Percentiles rank a stretch among this genome's conserved stretches.
Conservation (phyloP, 2,797 vertebrate species). For the Anabas testudineus region DNA sequence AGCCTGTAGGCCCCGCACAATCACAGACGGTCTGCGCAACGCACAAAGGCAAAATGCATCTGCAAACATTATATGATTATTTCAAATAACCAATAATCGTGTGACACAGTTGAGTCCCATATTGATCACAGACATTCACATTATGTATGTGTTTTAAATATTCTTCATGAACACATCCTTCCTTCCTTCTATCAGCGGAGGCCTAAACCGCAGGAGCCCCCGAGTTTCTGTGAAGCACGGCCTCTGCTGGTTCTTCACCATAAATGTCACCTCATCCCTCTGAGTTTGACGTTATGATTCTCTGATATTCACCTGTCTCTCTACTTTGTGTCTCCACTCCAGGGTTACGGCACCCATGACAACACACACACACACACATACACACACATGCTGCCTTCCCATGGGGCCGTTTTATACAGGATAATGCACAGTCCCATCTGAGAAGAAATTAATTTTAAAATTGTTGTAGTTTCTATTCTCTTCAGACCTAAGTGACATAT, state of each 20-base stretch:
- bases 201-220: not conserved
- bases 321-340: slow-evolving; percentile 66
- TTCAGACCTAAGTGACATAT: slow-evolving; percentile 40
- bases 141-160: not conserved
- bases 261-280: not conserved
- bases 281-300: slow-evolving; percentile 8
- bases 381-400: slow-evolving; percentile 24
- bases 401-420: slow-evolving; percentile 53
- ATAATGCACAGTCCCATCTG: slow-evolving; percentile 57
- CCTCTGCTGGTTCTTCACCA: slow-evolving; percentile 19
- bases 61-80: too few relatives aligned
- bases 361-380: slow-evolving; percentile 77
- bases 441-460: slow-evolving; percentile 67
- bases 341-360: slow-evolving; percentile 84
- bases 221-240: slow-evolving; percentile 10
- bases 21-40: too few relatives aligned
- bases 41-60: too few relatives aligned
- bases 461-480: slow-evolving; percentile 42
- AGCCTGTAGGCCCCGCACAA: too few relatives aligned
- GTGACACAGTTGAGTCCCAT: not conserved
- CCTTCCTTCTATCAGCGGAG: not conserved
- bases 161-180: not conserved
- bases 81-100: not conserved
- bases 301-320: slow-evolving; percentile 72
- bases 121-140: not conserved